Conservation (phyloP, 2,797 vertebrate genomes). For the Mormyrus proboscirostris region DNA sequence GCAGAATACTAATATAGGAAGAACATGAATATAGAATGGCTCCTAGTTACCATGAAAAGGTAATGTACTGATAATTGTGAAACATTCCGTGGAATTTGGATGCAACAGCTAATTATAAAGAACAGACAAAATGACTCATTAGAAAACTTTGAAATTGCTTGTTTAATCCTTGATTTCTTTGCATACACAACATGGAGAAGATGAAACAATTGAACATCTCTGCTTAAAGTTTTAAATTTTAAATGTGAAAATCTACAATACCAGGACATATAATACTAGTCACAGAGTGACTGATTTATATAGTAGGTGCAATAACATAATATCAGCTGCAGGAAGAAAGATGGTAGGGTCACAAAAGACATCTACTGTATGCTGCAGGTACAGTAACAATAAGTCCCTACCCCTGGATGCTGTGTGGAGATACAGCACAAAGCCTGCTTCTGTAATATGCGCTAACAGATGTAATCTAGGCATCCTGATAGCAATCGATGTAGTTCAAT, state of each 20-base stretch:
- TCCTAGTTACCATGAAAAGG: neutral
- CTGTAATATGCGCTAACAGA: neutral
- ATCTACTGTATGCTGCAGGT: neutral
- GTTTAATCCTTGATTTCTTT: neutral
- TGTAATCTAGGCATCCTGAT: conserved; percentile 13
- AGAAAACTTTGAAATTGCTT: neutral
- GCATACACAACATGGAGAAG: neutral
- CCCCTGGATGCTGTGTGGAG: neutral
- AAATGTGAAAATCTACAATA: neutral
- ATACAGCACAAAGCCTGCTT: neutral
- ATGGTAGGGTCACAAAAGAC: neutral
- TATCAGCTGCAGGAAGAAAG: neutral
- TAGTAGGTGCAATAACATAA: neutral
- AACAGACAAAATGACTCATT: neutral
- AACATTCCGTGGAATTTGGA: neutral
- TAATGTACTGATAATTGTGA: neutral
- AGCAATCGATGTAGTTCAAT: conserved; percentile 13
- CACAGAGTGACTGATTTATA: neutral
- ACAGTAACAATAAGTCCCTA: neutral
- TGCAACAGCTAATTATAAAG: neutral
- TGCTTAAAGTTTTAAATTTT: neutral
- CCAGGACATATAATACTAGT: neutral
- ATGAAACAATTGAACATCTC: neutral
- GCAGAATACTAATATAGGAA: neutral
- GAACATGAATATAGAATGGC: neutral